Evolutionary conservation across 1,140 invertebrate genomes (phyloP).

Genomic region (Cepaea nemoralis): DNA sequence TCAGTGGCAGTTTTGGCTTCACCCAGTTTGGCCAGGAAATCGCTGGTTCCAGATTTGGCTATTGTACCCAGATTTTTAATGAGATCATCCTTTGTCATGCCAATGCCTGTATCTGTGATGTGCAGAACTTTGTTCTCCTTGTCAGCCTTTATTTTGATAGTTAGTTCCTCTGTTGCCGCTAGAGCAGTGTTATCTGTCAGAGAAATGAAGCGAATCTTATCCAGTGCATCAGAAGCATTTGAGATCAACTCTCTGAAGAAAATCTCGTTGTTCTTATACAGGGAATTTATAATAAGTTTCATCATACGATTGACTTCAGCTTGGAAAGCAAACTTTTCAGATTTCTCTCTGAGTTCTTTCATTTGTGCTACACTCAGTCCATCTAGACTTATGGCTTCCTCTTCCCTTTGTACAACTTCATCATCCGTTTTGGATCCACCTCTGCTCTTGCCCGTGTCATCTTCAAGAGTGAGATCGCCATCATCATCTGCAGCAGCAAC

Average conservation of each 20-base stretch:
- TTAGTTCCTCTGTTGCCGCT: slow-evolving; percentile 85
- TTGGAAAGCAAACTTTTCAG: slow-evolving; percentile 93
- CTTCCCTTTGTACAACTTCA: slow-evolving; percentile 80
- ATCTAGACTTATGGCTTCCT: slow-evolving; percentile 97
- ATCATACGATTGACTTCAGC: slow-evolving; percentile 99
- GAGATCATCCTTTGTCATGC: slow-evolving; percentile 96
- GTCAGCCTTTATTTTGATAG: slow-evolving; percentile 95
- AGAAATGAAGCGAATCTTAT: slow-evolving; percentile 82
- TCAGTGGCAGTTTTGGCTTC: slow-evolving; percentile 74
- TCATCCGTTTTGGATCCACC: slow-evolving; percentile 85
- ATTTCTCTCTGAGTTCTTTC: slow-evolving; percentile 89
- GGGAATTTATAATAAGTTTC: slow-evolving; percentile 98
- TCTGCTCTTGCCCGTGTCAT: slow-evolving; percentile 82
- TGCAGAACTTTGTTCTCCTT: slow-evolving; percentile 94
- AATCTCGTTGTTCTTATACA: slow-evolving; percentile 99
- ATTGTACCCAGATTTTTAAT: slow-evolving; percentile 98
- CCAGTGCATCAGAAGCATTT: slow-evolving; percentile 78
- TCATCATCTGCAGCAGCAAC: slow-evolving; percentile 54
- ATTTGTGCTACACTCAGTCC: slow-evolving; percentile 91
- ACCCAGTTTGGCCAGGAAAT: slow-evolving; percentile 95
- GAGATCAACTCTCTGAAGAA: slow-evolving; percentile 97
- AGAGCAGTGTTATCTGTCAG: slow-evolving; percentile 88
- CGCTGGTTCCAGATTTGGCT: slow-evolving; percentile 98
- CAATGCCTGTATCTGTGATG: slow-evolving; percentile 97
- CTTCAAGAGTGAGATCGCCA: slow-evolving; percentile 75